A percentile compares a stretch with the other conserved stretches of the same genome.
These are phyloP conservation scores for Uromys caudimaculatus DNA, from an alignment of 2,797 vertebrate genomes.

Conservation along the genomic window DNA sequence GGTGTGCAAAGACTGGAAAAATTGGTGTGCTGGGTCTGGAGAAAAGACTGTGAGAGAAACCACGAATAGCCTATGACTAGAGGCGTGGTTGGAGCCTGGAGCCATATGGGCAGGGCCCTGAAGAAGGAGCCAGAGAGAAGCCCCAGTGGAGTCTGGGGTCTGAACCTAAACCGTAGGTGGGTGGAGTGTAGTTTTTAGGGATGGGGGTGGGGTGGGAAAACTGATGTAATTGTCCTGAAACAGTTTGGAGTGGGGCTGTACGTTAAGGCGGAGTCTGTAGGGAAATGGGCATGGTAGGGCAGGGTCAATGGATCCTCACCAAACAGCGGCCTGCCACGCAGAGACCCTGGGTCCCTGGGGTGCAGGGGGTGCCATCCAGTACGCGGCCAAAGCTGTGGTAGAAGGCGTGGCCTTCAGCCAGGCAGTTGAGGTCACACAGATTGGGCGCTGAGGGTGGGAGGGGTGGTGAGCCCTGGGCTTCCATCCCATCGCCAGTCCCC, in stretches of 20 bases:
- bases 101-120: background rate
- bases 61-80: background rate
- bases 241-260: background rate
- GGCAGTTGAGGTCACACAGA: conserved; percentile 89
- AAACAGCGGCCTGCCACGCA: conserved; percentile 88
- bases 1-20: background rate
- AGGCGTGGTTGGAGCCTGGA: background rate
- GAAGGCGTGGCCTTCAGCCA: conserved; percentile 89
- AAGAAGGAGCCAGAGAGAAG: background rate
- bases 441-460: conserved; percentile 84
- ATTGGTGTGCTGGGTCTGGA: background rate
- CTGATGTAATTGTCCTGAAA: background rate
- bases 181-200: background rate
- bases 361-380: conserved; percentile 88
- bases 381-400: conserved; percentile 90
- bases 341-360: conserved; percentile 80
- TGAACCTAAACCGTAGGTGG: no score
- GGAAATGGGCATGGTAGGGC: no score
- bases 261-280: background rate
- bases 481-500: background rate
- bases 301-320: conserved; percentile 80
- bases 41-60: background rate
- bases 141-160: background rate
- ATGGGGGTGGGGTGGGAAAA: background rate
- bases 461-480: fast-evolving